phyloP scores from a whole-genome alignment of 2,113 vertebrate genomes.

The Nothoprocta perdicaria region DNA sequence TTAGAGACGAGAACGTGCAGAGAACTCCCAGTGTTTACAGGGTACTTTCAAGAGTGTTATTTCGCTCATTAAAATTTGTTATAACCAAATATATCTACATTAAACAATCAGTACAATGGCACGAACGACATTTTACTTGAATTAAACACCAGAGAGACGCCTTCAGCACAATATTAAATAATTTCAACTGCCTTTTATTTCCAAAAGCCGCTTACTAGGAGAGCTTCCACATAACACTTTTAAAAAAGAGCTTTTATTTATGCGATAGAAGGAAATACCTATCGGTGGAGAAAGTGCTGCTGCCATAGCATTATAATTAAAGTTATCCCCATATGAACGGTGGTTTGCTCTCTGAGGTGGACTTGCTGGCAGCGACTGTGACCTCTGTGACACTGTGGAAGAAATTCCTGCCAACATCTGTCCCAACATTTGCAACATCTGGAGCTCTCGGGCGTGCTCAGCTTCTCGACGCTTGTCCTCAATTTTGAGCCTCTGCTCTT shows the following conservation, averaged over 20 bases:
- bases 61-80: background rate
- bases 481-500: constrained; percentile 87
- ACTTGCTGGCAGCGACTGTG: constrained; percentile 56
- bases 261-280: constrained; percentile 79
- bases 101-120: background rate
- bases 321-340: constrained; percentile 72
- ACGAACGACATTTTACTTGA: background rate
- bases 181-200: constrained; percentile 46
- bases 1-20: accelerated
- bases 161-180: constrained; percentile 26
- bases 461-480: constrained; percentile 88
- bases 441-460: constrained; percentile 87
- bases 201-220: constrained; percentile 39
- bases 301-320: constrained; percentile 77
- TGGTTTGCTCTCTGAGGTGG: constrained; percentile 69
- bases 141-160: constrained; percentile 41
- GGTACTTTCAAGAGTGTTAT: background rate
- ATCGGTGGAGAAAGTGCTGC: constrained; percentile 77
- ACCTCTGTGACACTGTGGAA: constrained; percentile 70
- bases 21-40: background rate
- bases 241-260: constrained; percentile 40
- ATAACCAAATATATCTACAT: background rate
- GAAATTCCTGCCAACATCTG: constrained; percentile 89
- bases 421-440: constrained; percentile 91
- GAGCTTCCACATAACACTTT: constrained; percentile 21